Evolutionary conservation across 1,140 invertebrate species (phyloP), one percentile per base, ranked within the genome.

Genomic region (Drosophila serrata): DNA sequence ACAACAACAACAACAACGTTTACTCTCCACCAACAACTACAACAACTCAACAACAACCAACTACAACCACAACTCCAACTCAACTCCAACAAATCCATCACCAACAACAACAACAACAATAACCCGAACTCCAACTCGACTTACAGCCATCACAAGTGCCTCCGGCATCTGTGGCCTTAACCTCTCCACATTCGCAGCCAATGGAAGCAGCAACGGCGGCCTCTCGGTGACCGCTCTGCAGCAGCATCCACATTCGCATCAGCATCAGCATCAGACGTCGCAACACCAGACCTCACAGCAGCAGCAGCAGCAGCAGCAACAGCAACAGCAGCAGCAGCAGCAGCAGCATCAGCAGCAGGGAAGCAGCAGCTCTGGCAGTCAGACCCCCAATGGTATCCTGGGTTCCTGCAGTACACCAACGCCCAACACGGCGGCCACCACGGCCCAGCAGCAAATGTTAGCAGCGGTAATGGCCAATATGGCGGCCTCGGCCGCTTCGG

Each of bases 161-260:
- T 84, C 91, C 51, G 79, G 84, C 72, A 92, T 92, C 55, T 91
- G 91, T 91, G 91, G 91, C 76, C 81, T 92, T 78, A 92, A 92
- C 75, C 77, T 92, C 57, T 90, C 91, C 37, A 91, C 91, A 65
- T 92, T 92, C 61, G 75, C 91, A 73, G 74, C 75, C 60, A 92
- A 92, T 58, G 87, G 91, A 48, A 85, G 75, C 79, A 78, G 57
- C 75, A 78, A 78, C 17, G 75, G 67, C 39, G 76, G 76, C 27
- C 51, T 61, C 17, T 76, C 74, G 27, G 68, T 68, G 13, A 72
- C 69, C 19, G 67, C 69, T 6, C 48, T 79, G 40, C 58, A 60
- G 24, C 74, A 75, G 19, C 64, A 45, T 13, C 33, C 59, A 1
- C 69, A 46, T 46, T 33, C 70, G 3, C 61, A 69, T 0, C 39